These are phyloP conservation scores for Melopsittacus undulatus DNA, from an alignment of 2,797 vertebrate species.

Conservation along the genomic window DNA sequence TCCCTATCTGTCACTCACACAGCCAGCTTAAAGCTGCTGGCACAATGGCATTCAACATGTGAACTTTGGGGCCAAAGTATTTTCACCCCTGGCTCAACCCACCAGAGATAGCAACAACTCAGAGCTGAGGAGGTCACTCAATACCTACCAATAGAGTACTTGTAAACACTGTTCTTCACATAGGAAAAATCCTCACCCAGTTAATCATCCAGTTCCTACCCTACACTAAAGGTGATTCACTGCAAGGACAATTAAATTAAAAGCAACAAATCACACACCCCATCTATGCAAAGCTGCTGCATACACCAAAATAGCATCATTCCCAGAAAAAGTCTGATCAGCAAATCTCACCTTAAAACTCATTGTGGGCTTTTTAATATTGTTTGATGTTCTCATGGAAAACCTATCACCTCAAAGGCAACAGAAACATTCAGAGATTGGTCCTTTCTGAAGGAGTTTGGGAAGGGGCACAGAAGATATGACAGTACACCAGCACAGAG, in stretches of 20 bases:
- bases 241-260: constrained; percentile 13
- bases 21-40: not conserved
- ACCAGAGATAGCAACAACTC: not conserved
- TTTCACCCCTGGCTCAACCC: not conserved
- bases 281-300: not conserved
- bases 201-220: not conserved
- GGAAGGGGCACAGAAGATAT: not conserved
- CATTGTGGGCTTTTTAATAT: not conserved
- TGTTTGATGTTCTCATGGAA: not conserved
- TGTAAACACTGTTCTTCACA: not conserved
- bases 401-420: constrained; percentile 23
- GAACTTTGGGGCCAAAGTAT: not conserved
- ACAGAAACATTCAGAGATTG: constrained; percentile 22
- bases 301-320: constrained; percentile 1
- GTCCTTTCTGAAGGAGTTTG: constrained; percentile 31
- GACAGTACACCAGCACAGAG: not conserved
- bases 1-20: not conserved
- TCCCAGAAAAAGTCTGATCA: not conserved
- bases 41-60: fast-evolving
- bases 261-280: not conserved
- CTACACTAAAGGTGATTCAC: constrained; percentile 2
- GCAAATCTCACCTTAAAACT: constrained; percentile 27
- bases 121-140: not conserved
- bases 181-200: not conserved
- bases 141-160: not conserved